These are phyloP conservation scores for Tachypleus tridentatus DNA, from an alignment of 1,140 invertebrate genomes.

Conservation along the genomic window DNA sequence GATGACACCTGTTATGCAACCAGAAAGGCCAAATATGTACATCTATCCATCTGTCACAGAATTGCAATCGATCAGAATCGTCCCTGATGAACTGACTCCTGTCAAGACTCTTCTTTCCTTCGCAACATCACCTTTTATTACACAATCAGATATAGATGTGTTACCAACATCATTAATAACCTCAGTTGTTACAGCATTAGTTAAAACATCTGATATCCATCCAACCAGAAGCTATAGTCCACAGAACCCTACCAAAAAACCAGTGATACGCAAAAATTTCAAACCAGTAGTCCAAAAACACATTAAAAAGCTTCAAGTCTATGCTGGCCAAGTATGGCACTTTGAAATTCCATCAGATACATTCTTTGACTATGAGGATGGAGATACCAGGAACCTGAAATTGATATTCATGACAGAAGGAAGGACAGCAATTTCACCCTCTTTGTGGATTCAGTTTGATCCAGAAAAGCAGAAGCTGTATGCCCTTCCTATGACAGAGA, in stretches of 20 bases:
- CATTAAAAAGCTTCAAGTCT: constrained; percentile 58
- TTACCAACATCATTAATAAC: no score
- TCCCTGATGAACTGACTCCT: constrained; percentile 24
- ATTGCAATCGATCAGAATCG: constrained; percentile 18
- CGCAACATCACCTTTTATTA: no score
- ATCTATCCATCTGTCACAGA: constrained; percentile 10
- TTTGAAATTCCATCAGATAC: constrained; percentile 59
- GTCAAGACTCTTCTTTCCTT: no score
- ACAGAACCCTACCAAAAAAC: no score
- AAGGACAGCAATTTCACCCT: constrained; percentile 48
- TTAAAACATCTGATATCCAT: no score
- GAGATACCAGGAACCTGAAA: constrained; percentile 57
- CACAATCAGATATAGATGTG: no score
- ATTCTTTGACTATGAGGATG: constrained; percentile 73
- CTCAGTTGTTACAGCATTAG: no score
- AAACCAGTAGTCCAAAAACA: constrained; percentile 56
- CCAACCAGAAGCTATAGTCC: no score
- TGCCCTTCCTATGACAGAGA: constrained; percentile 63
- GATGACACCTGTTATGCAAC: constrained; percentile 17
- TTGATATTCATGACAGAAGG: constrained; percentile 48
- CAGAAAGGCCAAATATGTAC: constrained; percentile 18
- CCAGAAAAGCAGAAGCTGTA: constrained; percentile 58
- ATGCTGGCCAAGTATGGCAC: constrained; percentile 61
- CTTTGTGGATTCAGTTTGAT: constrained; percentile 73
- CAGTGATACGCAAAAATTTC: constrained; percentile 26